Conservation (phyloP, 2,797 vertebrate species). For the Gambelia wislizenii region DNA sequence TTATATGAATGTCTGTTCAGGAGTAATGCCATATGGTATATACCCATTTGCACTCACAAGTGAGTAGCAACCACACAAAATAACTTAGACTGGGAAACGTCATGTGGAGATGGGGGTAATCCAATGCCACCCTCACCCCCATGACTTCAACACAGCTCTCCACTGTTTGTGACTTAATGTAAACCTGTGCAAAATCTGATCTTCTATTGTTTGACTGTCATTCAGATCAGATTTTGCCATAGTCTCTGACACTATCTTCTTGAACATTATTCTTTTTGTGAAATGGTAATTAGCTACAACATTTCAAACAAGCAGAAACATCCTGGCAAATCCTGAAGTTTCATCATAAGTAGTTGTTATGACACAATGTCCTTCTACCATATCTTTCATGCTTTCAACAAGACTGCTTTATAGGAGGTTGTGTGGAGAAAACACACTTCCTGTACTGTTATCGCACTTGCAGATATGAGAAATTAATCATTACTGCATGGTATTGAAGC, state of each 20-base stretch:
- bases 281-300: not conserved
- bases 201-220: not conserved
- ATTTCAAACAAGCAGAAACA: not conserved
- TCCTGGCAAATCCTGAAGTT: not conserved
- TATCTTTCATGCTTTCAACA: not conserved
- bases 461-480: not conserved
- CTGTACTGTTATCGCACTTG: not conserved
- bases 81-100: not conserved
- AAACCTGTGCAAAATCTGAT: not conserved
- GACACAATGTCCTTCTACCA: not conserved
- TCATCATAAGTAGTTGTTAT: not conserved
- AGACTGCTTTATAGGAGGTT: not conserved
- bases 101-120: not conserved
- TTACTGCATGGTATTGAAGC: not conserved
- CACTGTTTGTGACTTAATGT: not conserved
- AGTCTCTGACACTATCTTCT: not conserved
- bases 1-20: too few species aligned
- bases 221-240: not conserved
- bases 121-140: not conserved
- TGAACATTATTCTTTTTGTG: not conserved
- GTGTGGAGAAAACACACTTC: conserved; percentile 15
- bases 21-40: too few species aligned
- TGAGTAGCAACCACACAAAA: not conserved
- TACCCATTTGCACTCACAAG: not conserved
- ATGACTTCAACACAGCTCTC: not conserved